Percentiles rank a stretch among this genome's conserved stretches.
Conservation (phyloP, 2,797 vertebrate species). For the Astyanax mexicanus region DNA sequence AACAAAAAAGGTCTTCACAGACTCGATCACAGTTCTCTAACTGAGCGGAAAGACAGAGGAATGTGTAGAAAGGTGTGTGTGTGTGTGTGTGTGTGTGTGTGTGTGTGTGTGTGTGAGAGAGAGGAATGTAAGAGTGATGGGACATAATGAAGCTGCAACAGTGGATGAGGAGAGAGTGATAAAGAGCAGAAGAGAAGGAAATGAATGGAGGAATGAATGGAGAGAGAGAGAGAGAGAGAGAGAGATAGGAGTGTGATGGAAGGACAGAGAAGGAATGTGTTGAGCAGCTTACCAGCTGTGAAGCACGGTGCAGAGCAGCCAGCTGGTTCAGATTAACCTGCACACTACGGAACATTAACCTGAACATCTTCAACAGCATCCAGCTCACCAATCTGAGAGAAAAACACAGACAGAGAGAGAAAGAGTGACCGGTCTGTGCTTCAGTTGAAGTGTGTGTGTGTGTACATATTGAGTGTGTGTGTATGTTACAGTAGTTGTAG, state of each 20-base stretch:
- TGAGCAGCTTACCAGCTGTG: slow-evolving; percentile 73
- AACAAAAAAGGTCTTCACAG: too few relatives aligned
- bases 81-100: too few relatives aligned
- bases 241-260: background rate
- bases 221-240: background rate
- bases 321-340: slow-evolving; percentile 89
- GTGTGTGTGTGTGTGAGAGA: too few relatives aligned
- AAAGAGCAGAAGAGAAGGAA: background rate
- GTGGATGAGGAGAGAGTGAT: background rate
- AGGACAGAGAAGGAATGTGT: background rate
- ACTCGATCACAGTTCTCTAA: too few relatives aligned
- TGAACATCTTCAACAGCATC: slow-evolving; percentile 83
- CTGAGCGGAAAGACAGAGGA: background rate
- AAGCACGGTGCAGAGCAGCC: slow-evolving; percentile 78
- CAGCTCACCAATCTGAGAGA: slow-evolving; percentile 81
- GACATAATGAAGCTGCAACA: background rate
- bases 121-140: background rate
- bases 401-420: background rate
- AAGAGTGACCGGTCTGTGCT: too few relatives aligned
- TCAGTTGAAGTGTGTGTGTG: too few relatives aligned
- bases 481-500: background rate
- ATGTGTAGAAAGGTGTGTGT: background rate
- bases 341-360: slow-evolving; percentile 78
- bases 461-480: too few relatives aligned
- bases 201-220: too few relatives aligned